Evolutionary conservation across 2,113 vertebrate genomes (phyloP).

Genomic region (Rhinolophus sinicus): DNA sequence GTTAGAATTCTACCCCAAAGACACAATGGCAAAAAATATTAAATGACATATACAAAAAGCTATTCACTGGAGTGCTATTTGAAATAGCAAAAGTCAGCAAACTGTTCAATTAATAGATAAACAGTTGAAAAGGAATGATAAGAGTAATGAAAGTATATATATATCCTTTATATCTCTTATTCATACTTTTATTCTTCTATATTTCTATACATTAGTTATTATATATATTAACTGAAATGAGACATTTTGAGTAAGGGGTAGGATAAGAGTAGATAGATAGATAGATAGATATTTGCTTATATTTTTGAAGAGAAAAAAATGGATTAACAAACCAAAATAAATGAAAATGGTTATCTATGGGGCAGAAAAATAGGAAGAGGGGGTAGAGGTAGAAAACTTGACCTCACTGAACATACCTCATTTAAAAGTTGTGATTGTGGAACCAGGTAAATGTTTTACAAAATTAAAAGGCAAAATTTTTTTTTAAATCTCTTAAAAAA

Average conservation of each 20-base stretch:
- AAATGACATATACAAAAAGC: neutral
- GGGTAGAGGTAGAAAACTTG: neutral
- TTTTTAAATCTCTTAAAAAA: neutral
- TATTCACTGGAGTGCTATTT: neutral
- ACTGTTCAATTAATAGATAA: neutral
- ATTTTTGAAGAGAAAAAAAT: constrained; percentile 4
- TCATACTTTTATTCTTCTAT: neutral
- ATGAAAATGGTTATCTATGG: neutral
- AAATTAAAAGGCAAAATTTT: neutral
- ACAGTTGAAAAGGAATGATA: neutral
- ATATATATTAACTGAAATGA: neutral
- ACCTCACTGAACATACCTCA: neutral
- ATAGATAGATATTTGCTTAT: neutral
- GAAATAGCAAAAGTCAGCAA: neutral
- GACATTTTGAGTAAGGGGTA: neutral
- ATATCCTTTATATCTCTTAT: neutral
- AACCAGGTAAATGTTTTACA: neutral
- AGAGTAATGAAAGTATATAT: neutral
- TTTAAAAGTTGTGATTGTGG: neutral
- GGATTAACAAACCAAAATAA: neutral
- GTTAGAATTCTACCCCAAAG: constrained; percentile 13
- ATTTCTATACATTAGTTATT: neutral
- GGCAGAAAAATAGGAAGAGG: neutral
- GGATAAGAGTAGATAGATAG: neutral
- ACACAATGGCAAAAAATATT: neutral